Evolutionary conservation across 2,113 vertebrate genomes (phyloP).

Genomic region (Vicugna pacos): DNA sequence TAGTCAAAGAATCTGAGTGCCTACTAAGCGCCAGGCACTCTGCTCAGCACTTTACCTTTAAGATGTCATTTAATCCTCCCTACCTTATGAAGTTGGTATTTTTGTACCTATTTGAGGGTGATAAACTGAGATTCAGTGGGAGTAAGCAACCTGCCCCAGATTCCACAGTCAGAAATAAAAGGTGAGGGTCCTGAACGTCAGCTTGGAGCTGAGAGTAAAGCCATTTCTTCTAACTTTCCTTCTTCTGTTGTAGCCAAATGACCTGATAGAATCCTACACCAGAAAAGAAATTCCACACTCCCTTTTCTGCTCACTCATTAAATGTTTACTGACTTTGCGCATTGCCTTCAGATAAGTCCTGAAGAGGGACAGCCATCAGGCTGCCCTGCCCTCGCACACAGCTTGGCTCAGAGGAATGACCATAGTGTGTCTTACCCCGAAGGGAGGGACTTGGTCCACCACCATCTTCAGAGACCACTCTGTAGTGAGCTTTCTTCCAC

Average conservation of each 20-base stretch:
- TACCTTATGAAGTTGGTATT: neutral
- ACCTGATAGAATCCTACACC: neutral
- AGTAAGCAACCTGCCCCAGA: neutral
- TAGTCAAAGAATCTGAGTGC: neutral
- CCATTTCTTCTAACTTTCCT: neutral
- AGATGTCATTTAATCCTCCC: neutral
- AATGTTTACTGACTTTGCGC: neutral
- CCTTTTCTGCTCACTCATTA: neutral
- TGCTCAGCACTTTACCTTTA: neutral
- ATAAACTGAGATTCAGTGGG: neutral
- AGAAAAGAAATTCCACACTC: neutral
- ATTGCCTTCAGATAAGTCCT: neutral
- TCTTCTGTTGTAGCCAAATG: neutral
- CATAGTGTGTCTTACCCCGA: fast-evolving
- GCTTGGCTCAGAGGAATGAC: neutral
- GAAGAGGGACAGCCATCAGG: neutral
- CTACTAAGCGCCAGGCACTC: neutral
- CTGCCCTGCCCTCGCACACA: neutral
- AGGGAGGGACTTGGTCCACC: neutral
- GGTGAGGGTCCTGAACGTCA: neutral
- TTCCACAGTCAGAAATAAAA: neutral
- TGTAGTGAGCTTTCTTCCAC: neutral
- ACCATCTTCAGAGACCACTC: neutral
- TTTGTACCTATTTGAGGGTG: neutral
- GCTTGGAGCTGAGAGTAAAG: neutral